A percentile compares a stretch with the other conserved stretches of the same genome.
These are phyloP conservation scores for Metacarcinus magister DNA, from an alignment of 2,888 invertebrate species.

Conservation along the genomic window DNA sequence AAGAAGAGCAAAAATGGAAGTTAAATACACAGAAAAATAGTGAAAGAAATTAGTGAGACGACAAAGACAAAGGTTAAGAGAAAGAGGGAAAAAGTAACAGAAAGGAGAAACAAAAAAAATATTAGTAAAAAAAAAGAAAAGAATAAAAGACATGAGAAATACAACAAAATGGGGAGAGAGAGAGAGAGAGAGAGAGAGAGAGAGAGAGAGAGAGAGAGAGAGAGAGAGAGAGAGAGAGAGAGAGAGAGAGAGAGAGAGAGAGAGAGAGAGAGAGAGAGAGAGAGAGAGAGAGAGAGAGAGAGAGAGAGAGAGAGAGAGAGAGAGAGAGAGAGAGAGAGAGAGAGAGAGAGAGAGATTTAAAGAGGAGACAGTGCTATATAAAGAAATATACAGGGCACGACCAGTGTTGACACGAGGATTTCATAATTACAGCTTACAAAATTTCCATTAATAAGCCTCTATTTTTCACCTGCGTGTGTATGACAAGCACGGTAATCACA, in stretches of 20 bases:
- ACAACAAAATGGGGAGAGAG: not conserved
- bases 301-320: constrained; percentile 50
- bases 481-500: no score
- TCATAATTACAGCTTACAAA: no score
- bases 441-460: no score
- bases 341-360: not conserved
- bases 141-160: not conserved
- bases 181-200: constrained; percentile 50
- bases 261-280: constrained; percentile 51
- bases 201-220: not conserved
- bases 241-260: constrained; percentile 6
- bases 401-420: no score
- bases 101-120: not conserved
- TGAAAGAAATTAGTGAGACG: not conserved
- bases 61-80: not conserved
- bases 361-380: no score
- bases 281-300: constrained; percentile 45
- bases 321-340: constrained; percentile 28
- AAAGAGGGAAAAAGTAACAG: not conserved
- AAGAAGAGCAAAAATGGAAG: not conserved
- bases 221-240: not conserved
- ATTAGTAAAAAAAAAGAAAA: not conserved
- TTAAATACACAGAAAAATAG: no score
- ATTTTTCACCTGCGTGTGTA: no score
- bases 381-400: no score